These are phyloP conservation scores for Luidia sarsii DNA, from an alignment of 53 echinoderm and acorn worm genomes.

Conservation along the genomic window DNA sequence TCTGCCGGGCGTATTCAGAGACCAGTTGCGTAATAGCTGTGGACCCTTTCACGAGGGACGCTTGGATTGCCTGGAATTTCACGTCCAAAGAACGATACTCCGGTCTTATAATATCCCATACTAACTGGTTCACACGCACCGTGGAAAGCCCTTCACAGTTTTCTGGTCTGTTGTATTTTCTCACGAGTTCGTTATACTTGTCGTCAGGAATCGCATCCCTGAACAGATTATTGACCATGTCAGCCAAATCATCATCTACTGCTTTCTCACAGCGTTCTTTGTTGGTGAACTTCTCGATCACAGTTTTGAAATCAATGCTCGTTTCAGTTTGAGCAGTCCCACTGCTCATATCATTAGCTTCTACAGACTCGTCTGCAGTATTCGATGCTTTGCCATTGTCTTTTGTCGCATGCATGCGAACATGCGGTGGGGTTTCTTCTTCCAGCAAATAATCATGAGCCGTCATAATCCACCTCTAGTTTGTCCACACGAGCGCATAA, in stretches of 20 bases:
- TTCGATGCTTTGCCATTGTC: constrained; percentile 8
- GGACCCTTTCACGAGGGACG: constrained; percentile 46
- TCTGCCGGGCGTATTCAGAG: background rate
- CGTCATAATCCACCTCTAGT: background rate
- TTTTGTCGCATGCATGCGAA: background rate
- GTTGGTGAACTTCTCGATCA: constrained; percentile 26
- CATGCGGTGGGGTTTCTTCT: background rate
- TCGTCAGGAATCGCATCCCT: constrained; percentile 51
- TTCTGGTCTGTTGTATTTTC: constrained; percentile 36
- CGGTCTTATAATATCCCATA: constrained; percentile 37
- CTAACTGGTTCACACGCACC: constrained; percentile 42
- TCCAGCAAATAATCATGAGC: background rate
- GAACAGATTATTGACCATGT: constrained; percentile 46
- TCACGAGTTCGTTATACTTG: constrained; percentile 28
- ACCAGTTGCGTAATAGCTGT: constrained; percentile 36
- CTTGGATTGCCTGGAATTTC: constrained; percentile 44
- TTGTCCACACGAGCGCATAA: background rate
- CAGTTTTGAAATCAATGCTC: constrained; percentile 27
- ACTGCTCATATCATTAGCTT: background rate
- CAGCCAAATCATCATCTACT: constrained; percentile 28
- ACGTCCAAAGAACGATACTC: constrained; percentile 33
- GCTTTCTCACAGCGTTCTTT: constrained; percentile 29
- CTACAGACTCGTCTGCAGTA: constrained; percentile 10
- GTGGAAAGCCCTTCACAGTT: constrained; percentile 33
- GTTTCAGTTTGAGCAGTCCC: background rate